These are phyloP conservation scores for Drosophila eugracilis DNA, from an alignment of 1,140 invertebrate genomes.

Conservation along the genomic window DNA sequence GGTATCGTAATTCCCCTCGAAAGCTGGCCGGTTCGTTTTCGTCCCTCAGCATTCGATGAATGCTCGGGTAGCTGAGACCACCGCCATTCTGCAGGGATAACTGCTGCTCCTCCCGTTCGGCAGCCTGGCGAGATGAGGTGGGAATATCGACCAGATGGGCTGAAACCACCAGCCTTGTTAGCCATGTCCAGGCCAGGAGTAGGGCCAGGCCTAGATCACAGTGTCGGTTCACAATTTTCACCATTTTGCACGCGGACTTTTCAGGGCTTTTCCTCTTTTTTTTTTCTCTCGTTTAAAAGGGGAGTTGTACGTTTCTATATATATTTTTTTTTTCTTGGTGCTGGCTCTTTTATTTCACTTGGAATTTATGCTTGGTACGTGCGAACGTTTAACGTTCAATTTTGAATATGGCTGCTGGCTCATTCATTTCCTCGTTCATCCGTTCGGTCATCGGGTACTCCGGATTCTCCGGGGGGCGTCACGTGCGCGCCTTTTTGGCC, in stretches of 20 bases:
- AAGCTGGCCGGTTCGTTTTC: constrained; percentile 70
- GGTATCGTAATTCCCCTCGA: constrained; percentile 67
- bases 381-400: constrained; percentile 73
- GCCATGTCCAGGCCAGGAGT: constrained; percentile 28
- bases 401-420: constrained; percentile 72
- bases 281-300: constrained; percentile 14
- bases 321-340: constrained; percentile 21
- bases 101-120: constrained; percentile 43
- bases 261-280: background rate
- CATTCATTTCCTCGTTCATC: constrained; percentile 70
- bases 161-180: constrained; percentile 18
- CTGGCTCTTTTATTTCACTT: constrained; percentile 72
- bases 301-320: constrained; percentile 4
- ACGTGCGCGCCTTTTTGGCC: constrained; percentile 51
- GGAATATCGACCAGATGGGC: constrained; percentile 17
- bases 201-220: constrained; percentile 52
- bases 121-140: constrained; percentile 36
- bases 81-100: constrained; percentile 47
- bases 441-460: constrained; percentile 32
- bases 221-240: constrained; percentile 44
- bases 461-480: constrained; percentile 17
- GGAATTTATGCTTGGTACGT: constrained; percentile 78
- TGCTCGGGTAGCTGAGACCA: constrained; percentile 60
- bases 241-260: constrained; percentile 46
- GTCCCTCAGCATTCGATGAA: constrained; percentile 76